These are phyloP conservation scores for Neuroterus valhalla DNA, from an alignment of 1,140 invertebrate species.

Conservation along the genomic window DNA sequence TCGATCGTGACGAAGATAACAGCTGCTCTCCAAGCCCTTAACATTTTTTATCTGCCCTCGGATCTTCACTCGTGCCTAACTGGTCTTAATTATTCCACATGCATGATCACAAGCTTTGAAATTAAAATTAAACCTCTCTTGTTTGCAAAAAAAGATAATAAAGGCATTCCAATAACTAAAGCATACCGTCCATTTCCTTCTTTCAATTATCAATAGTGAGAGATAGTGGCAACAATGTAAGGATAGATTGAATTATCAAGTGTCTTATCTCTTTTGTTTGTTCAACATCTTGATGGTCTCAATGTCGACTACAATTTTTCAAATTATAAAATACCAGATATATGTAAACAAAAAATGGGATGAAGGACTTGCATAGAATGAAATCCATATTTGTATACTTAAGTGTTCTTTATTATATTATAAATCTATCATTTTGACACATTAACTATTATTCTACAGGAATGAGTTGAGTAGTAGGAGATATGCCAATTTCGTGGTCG, in stretches of 20 bases:
- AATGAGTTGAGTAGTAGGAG: conserved; percentile 37
- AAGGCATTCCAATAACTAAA: background rate
- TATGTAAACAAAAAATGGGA: background rate
- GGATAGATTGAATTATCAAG: conserved; percentile 7
- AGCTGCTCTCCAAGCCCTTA: conserved; percentile 55
- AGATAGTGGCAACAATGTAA: background rate
- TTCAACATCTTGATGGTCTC: background rate
- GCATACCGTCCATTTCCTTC: background rate
- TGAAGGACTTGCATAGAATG: background rate
- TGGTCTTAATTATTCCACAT: conserved; percentile 23
- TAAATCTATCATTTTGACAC: conserved; percentile 69
- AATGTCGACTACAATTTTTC: background rate
- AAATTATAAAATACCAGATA: too few relatives aligned
- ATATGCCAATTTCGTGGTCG: conserved; percentile 24
- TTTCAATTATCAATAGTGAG: background rate
- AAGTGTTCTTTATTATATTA: conserved; percentile 69
- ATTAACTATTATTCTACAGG: conserved; percentile 56
- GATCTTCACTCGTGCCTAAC: conserved; percentile 22
- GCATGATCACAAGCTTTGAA: conserved; percentile 3
- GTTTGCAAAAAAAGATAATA: background rate
- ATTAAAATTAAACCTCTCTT: conserved; percentile 3
- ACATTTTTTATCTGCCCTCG: conserved; percentile 47
- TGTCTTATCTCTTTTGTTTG: background rate
- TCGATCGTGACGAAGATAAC: conserved; percentile 71
- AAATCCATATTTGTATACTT: conserved; percentile 49